These are phyloP conservation scores for Rhopalosiphum nymphaeae DNA, from an alignment of 2,888 invertebrate genomes.

Conservation along the genomic window DNA sequence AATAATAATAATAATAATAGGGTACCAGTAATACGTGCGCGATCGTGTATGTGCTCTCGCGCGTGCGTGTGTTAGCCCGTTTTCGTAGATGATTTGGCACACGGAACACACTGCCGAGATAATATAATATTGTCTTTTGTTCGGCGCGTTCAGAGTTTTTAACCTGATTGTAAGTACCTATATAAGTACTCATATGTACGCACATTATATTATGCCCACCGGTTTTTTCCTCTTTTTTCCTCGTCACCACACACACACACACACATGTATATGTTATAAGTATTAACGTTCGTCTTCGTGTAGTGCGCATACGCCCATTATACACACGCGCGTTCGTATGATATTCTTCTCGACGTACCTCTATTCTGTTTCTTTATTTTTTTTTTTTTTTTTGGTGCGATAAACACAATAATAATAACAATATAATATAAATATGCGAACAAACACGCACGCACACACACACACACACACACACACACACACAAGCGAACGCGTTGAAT, in stretches of 20 bases:
- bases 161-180: constrained; percentile 26
- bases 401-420: constrained; percentile 4
- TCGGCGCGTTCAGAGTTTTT: background rate
- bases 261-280: background rate
- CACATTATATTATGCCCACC: background rate
- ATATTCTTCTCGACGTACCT: background rate
- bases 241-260: background rate
- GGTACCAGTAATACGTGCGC: background rate
- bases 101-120: background rate
- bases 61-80: background rate
- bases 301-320: background rate
- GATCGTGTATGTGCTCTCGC: background rate
- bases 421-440: background rate
- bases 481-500: background rate
- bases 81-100: constrained; percentile 48
- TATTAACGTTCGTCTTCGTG: background rate
- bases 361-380: background rate
- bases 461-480: background rate
- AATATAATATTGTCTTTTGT: constrained; percentile 29
- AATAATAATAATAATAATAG: background rate
- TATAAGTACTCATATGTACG: background rate
- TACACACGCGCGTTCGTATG: background rate
- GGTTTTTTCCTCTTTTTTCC: background rate
- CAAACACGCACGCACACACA: background rate
- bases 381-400: constrained; percentile 4